Percentiles rank a stretch among this genome's conserved stretches.
Conservation (phyloP, 2,888 invertebrate species). For the Oscheius onirici region DNA sequence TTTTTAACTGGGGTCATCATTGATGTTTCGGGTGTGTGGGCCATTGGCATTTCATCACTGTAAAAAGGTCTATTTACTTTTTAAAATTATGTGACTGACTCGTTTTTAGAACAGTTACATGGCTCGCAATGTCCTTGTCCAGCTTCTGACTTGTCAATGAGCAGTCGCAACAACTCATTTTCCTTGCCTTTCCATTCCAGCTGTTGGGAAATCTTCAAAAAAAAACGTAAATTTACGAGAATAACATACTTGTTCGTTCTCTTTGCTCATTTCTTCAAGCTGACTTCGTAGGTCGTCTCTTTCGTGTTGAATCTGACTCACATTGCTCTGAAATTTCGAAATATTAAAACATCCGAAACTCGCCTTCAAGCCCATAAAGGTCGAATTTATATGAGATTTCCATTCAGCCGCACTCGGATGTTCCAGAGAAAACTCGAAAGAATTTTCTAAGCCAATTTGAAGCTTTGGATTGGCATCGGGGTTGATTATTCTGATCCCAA, state of each 20-base stretch:
- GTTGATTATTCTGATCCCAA: constrained; percentile 4
- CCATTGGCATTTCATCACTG: constrained; percentile 1
- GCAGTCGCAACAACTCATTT: constrained; percentile 15
- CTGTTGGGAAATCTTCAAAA: background rate
- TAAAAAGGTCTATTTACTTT: too few species aligned
- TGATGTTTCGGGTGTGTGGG: background rate
- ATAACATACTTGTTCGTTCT: constrained; percentile 8
- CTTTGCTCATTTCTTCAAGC: background rate
- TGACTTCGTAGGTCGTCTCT: background rate
- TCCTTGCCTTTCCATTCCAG: background rate
- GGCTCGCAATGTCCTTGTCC: background rate
- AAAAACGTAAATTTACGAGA: background rate
- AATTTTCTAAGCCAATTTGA: constrained; percentile 1
- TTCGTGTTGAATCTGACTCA: background rate
- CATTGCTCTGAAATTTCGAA: background rate
- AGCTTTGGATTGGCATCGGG: background rate
- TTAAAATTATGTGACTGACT: background rate
- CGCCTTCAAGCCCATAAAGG: background rate
- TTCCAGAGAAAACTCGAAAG: background rate
- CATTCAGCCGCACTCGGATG: background rate
- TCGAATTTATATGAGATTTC: background rate
- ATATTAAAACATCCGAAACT: background rate
- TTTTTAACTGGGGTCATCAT: too few species aligned
- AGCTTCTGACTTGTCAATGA: constrained; percentile 9
- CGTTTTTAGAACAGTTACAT: constrained; percentile 2